Conservation (phyloP, 1,140 invertebrate species). For the Yoshiicerus persimilis region DNA sequence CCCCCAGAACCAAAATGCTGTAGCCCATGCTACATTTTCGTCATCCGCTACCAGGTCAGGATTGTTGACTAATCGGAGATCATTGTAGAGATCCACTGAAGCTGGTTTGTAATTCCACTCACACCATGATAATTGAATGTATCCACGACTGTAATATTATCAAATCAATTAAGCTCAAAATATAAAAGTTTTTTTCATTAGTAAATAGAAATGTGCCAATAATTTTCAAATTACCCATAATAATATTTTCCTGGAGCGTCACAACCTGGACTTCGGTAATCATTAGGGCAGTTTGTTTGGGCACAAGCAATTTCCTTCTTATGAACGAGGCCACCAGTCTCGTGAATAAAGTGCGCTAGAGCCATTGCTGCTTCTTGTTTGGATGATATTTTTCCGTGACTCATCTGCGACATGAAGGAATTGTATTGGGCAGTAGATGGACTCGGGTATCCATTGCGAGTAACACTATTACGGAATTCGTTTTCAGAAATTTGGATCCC, state of each 20-base stretch:
- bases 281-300: background rate
- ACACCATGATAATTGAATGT: slow-evolving; percentile 43
- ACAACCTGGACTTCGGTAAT: slow-evolving; percentile 5
- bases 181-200: no score
- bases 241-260: slow-evolving; percentile 32
- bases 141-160: no score
- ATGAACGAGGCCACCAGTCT: background rate
- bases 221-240: no score
- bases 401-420: background rate
- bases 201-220: no score
- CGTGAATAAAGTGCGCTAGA: slow-evolving; percentile 29
- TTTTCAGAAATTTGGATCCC: background rate
- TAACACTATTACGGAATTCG: background rate
- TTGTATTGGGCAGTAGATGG: slow-evolving; percentile 16
- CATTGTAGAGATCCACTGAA: background rate
- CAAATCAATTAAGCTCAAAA: no score
- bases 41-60: slow-evolving; percentile 35
- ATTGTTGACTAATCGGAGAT: slow-evolving; percentile 15
- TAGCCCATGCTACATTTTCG: slow-evolving; percentile 29
- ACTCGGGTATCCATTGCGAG: background rate
- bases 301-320: background rate
- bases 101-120: slow-evolving; percentile 34
- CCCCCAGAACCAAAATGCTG: slow-evolving; percentile 37
- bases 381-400: background rate
- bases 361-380: background rate